phyloP scores from a whole-genome alignment of 2,888 invertebrate species.

The Scelioninae gen. 2 region DNA sequence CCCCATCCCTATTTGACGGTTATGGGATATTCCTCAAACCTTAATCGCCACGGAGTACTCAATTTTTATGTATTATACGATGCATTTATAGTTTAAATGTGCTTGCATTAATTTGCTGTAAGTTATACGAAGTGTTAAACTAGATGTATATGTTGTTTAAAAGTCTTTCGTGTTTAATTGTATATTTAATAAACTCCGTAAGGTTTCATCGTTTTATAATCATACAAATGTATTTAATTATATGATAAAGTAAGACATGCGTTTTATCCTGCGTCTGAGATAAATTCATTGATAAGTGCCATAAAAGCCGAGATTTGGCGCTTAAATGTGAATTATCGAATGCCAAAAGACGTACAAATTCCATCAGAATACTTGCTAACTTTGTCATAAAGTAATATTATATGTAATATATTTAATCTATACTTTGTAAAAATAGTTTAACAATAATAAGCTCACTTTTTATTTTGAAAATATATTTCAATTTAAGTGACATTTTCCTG shows the following conservation, averaged over 20 bases:
- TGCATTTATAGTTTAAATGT: slow-evolving; percentile 16
- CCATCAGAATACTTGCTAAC: background rate
- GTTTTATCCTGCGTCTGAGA: background rate
- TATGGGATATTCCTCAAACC: slow-evolving; percentile 8
- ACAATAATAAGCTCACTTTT: background rate
- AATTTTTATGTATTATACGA: background rate
- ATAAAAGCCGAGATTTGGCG: slow-evolving; percentile 53
- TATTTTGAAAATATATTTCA: background rate
- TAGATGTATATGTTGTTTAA: slow-evolving; percentile 12
- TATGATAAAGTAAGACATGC: background rate
- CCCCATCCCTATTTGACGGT: too few relatives aligned
- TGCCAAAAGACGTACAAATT: slow-evolving; percentile 11
- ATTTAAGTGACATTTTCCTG: background rate
- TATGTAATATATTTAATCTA: background rate
- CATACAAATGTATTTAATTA: background rate
- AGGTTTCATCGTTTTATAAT: background rate
- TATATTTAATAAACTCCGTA: background rate
- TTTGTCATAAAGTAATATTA: background rate
- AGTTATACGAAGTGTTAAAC: slow-evolving; percentile 7
- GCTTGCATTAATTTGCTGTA: slow-evolving; percentile 2
- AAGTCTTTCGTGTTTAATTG: slow-evolving; percentile 7
- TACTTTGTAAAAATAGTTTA: too few relatives aligned
- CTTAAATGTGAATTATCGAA: slow-evolving; percentile 39
- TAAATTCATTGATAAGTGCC: slow-evolving; percentile 36
- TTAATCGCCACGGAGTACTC: slow-evolving; percentile 8